Evolutionary conservation across 2,888 invertebrate species (phyloP), one percentile per base, ranked within the genome.

Genomic region (Hydropsyche betteni): DNA sequence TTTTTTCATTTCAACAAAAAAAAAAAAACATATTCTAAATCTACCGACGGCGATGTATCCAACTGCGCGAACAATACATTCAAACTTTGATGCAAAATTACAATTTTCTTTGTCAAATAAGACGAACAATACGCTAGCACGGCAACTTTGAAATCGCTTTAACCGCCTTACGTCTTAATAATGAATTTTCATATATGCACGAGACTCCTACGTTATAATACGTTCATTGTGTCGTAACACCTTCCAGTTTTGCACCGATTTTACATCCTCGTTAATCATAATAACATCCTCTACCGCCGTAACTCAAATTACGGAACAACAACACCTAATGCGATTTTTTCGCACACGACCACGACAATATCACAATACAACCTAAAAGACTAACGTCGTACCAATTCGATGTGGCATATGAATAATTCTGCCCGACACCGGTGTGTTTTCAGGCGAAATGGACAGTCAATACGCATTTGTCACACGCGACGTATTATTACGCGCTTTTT

Each of bases 391-490:
- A 0, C 4, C 58, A 16, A 58, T 58, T 44, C 16, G 58, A 24
- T 24, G 16, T 8, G 24, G 16, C n/a, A 58, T 58, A 58, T 58
- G 24, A 58, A 58, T 58, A 16, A 44, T 4, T 44, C 10, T 1
- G 44, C 10, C 7, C 44, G 44, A 44, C 44, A 10, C 10, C 44
- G 44, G 10, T 10, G 44, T 10, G 44, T 44, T 44, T 44, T 44
- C 44, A 10, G 44, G 4, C 24, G 44, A 44, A 44, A 44, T 44
- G 44, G 44, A 44, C 44, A 33, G 64, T 64, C 64, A n/a, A 64
- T 64, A 64, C 36, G 36, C 4, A 34, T 64, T 64, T 64, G 64
- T 64, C 64, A 64, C 64, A 36, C 64, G 12, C 3, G 64, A 36
- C 34, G 4, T 64, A 64, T 64, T 64, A 44, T 44, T 44, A 44